Percentiles rank a stretch among this genome's conserved stretches.
Conservation (phyloP, 2,113 vertebrate species). For the Cinclus mexicanus region DNA sequence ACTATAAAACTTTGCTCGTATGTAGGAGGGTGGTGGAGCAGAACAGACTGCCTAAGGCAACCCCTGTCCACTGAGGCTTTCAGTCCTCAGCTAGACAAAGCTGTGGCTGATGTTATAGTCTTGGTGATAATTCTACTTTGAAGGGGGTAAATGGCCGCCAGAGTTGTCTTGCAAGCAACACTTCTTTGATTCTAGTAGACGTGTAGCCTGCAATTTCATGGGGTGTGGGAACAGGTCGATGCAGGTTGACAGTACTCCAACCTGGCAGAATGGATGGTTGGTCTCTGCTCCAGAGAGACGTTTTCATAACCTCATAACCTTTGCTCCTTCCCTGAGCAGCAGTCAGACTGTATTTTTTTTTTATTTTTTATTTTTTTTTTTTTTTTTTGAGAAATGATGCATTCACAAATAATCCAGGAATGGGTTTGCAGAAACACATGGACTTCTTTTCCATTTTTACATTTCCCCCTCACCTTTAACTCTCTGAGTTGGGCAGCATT, state of each 20-base stretch:
- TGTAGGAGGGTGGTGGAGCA: not conserved
- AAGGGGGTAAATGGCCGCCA: not conserved
- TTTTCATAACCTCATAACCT: not conserved
- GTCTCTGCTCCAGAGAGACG: not conserved
- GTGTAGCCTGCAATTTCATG: not conserved
- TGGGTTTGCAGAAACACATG: not conserved
- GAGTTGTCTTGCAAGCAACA: not conserved
- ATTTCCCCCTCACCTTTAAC: fast-evolving
- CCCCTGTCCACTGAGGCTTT: not conserved
- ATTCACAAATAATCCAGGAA: not conserved
- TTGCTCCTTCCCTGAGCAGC: not conserved
- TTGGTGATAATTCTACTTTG: not conserved
- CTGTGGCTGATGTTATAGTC: not conserved
- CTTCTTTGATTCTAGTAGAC: not conserved
- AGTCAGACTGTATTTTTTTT: not conserved
- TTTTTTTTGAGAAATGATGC: not conserved
- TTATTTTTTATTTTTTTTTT: not conserved
- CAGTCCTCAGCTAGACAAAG: not conserved
- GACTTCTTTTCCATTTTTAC: not conserved
- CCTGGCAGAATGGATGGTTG: not conserved
- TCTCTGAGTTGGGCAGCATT: not conserved
- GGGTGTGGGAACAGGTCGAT: not conserved
- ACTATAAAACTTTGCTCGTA: not conserved
- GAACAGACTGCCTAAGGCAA: not conserved
- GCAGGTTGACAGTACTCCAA: not conserved